Conservation (phyloP, 2,888 invertebrate species). For the Drosophila melanosoma region DNA sequence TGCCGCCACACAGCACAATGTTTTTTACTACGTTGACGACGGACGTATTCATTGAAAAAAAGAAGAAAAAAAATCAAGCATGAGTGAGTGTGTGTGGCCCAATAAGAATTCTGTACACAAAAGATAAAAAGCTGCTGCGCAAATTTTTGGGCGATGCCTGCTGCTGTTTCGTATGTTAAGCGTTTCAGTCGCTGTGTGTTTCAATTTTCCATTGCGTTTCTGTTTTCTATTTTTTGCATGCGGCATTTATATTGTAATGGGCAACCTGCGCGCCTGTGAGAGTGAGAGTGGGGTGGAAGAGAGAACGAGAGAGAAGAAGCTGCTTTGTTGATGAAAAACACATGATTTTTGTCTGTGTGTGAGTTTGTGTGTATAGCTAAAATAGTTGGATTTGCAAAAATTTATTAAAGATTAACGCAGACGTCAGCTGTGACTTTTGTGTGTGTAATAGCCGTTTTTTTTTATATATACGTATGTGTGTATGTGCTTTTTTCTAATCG, state of each 20-base stretch:
- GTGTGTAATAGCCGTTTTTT: neutral
- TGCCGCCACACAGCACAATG: slow-evolving; percentile 70
- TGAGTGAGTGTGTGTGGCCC: slow-evolving; percentile 14
- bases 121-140: slow-evolving; percentile 76
- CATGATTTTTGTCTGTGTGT: slow-evolving; percentile 65
- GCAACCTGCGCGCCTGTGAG: slow-evolving; percentile 64
- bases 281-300: slow-evolving; percentile 50
- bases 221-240: slow-evolving; percentile 54
- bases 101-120: slow-evolving; percentile 53
- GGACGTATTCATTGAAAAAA: slow-evolving; percentile 70
- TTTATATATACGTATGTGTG: neutral
- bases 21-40: slow-evolving; percentile 70
- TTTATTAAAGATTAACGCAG: slow-evolving; percentile 39
- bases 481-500: slow-evolving; percentile 21
- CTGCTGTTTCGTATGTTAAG: slow-evolving; percentile 60
- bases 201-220: slow-evolving; percentile 44
- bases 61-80: slow-evolving; percentile 15
- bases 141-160: slow-evolving; percentile 79
- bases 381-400: slow-evolving; percentile 48
- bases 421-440: slow-evolving; percentile 45
- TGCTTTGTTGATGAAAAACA: slow-evolving; percentile 74
- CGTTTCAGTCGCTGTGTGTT: slow-evolving; percentile 51
- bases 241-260: slow-evolving; percentile 59
- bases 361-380: slow-evolving; percentile 33
- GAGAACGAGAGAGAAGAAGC: slow-evolving; percentile 6